Conservation (phyloP, 1,140 invertebrate genomes). For the Ceratosolen fusciceps region DNA sequence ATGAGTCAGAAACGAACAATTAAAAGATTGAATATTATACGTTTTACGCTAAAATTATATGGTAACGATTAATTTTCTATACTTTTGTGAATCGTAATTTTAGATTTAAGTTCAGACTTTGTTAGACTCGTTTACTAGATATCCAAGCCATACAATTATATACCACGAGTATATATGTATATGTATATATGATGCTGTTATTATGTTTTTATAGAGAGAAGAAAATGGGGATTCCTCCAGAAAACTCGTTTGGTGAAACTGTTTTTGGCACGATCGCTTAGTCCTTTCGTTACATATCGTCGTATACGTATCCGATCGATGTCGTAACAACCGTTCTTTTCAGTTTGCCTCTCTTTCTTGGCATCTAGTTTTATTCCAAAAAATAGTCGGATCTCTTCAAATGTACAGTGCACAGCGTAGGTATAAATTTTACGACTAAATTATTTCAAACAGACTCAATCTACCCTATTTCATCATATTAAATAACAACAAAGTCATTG, state of each 20-base stretch:
- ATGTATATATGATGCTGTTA: not conserved
- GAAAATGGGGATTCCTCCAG: slow-evolving; percentile 48
- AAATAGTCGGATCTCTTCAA: slow-evolving; percentile 14
- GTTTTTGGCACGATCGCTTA: slow-evolving; percentile 47
- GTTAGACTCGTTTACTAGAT: slow-evolving; percentile 26
- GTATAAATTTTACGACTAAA: too few species aligned
- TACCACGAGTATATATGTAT: not conserved
- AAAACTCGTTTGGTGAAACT: slow-evolving; percentile 47
- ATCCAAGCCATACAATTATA: not conserved
- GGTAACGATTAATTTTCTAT: not conserved
- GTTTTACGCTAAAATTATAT: not conserved
- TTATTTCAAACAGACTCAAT: too few species aligned
- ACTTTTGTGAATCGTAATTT: slow-evolving; percentile 42
- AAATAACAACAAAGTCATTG: too few species aligned
- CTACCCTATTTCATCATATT: too few species aligned
- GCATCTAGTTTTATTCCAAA: slow-evolving; percentile 22
- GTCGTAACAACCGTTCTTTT: slow-evolving; percentile 28
- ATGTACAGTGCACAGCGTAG: not conserved
- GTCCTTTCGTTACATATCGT: slow-evolving; percentile 40
- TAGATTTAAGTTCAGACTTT: slow-evolving; percentile 32
- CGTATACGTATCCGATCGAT: slow-evolving; percentile 20
- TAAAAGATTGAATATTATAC: not conserved
- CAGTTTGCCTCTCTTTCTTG: not conserved
- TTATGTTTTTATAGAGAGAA: not conserved
- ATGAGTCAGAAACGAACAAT: slow-evolving; percentile 46